Conservation (phyloP, 1,140 invertebrate genomes). For the Hestina assimilis region DNA sequence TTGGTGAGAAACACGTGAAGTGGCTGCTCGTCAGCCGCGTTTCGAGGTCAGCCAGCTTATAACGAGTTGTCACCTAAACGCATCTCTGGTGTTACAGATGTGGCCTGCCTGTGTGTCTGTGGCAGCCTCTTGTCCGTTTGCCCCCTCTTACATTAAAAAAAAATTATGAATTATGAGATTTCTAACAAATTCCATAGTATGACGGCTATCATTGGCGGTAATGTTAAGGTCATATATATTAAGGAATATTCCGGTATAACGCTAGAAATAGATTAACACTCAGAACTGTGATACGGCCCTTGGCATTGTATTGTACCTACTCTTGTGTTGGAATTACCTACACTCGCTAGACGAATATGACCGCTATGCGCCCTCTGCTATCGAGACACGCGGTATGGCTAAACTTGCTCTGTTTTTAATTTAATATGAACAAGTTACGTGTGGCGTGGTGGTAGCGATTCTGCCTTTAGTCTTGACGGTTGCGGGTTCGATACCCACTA, state of each 20-base stretch:
- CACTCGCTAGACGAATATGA: slow-evolving; percentile 28
- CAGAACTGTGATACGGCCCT: slow-evolving; percentile 7
- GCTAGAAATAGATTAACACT: slow-evolving; percentile 14
- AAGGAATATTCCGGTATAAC: slow-evolving; percentile 2
- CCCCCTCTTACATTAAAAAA: too few species aligned
- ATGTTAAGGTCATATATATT: slow-evolving; percentile 7
- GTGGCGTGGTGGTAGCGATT: too few species aligned
- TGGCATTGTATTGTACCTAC: slow-evolving; percentile 35
- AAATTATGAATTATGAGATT: too few species aligned
- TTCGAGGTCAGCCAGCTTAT: too few species aligned
- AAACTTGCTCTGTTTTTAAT: background rate
- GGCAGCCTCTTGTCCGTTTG: too few species aligned
- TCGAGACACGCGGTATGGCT: background rate
- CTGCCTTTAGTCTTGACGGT: too few species aligned
- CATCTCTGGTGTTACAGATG: too few species aligned
- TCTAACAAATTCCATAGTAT: background rate
- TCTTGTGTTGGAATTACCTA: slow-evolving; percentile 17
- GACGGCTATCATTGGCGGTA: background rate
- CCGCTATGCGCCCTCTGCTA: slow-evolving; percentile 31
- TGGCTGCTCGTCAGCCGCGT: too few species aligned
- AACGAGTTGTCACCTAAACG: too few species aligned
- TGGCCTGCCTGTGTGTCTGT: too few species aligned
- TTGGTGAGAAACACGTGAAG: too few species aligned
- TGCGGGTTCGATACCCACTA: too few species aligned
- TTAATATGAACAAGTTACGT: background rate